These are phyloP conservation scores for Diadema setosum DNA, from an alignment of 35 echinoderm and acorn worm genomes.

Conservation along the genomic window DNA sequence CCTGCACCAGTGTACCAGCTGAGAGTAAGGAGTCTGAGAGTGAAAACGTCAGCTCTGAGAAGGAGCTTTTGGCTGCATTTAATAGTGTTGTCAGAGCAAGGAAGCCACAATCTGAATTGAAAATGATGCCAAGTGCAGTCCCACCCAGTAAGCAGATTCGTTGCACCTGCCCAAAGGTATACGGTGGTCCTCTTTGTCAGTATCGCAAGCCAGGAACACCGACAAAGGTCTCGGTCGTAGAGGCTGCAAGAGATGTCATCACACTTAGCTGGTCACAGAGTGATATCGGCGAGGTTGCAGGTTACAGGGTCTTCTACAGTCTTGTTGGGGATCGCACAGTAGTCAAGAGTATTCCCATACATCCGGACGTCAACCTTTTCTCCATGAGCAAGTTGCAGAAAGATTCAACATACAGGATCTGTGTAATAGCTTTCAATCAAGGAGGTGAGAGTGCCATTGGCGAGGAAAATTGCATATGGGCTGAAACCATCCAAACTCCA, in stretches of 20 bases:
- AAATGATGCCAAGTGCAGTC: not conserved
- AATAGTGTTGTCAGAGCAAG: not conserved
- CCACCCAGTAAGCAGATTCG: not conserved
- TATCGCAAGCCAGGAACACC: conserved; percentile 68
- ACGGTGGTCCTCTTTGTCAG: conserved; percentile 59
- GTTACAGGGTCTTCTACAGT: conserved; percentile 83
- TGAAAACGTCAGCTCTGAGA: conserved; percentile 17
- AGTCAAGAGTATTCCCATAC: conserved; percentile 71
- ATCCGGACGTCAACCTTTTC: conserved; percentile 72
- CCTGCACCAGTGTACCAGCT: conserved; percentile 33
- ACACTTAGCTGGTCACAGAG: conserved; percentile 53
- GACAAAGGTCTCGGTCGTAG: conserved; percentile 31
- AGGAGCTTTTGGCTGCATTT: not conserved
- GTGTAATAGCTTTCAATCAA: conserved; percentile 80
- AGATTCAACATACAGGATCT: conserved; percentile 71
- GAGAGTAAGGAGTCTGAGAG: not conserved
- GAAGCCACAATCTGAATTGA: not conserved
- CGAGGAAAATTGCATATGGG: conserved; percentile 78
- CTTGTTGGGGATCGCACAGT: conserved; percentile 43
- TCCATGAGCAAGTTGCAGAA: conserved; percentile 63
- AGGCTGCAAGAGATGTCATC: conserved; percentile 39
- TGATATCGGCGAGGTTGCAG: conserved; percentile 30
- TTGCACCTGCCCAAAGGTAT: conserved; percentile 58
- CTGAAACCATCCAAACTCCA: conserved; percentile 21
- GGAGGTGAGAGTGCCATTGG: conserved; percentile 77